Conservation (phyloP, 1,140 invertebrate genomes). For the Drosophila malerkotliana region DNA sequence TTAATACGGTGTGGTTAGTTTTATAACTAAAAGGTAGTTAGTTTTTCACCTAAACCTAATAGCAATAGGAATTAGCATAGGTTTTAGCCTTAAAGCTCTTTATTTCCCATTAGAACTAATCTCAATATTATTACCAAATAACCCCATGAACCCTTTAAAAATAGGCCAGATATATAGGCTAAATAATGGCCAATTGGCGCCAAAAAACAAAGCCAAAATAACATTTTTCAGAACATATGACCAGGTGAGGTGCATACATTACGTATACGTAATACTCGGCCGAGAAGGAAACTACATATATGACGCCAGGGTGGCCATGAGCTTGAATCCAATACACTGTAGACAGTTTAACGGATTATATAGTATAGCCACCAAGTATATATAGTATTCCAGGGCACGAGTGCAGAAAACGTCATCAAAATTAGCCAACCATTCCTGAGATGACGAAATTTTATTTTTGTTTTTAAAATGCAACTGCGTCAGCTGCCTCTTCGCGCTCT, state of each 20-base stretch:
- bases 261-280: slow-evolving; percentile 18
- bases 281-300: slow-evolving; percentile 1
- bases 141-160: slow-evolving; percentile 4
- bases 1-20: slow-evolving; percentile 3
- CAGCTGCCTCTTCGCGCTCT: slow-evolving; percentile 32
- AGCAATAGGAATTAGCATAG: neutral
- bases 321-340: slow-evolving; percentile 52
- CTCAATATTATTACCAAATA: neutral
- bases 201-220: slow-evolving; percentile 47
- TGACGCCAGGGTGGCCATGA: slow-evolving; percentile 69
- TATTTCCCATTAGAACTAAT: too few species aligned
- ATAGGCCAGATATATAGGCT: too few species aligned
- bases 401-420: slow-evolving; percentile 46
- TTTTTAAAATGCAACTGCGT: slow-evolving; percentile 52
- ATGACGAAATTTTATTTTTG: slow-evolving; percentile 20
- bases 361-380: slow-evolving; percentile 3
- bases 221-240: slow-evolving; percentile 46
- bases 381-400: slow-evolving; percentile 38
- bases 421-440: neutral
- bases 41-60: neutral
- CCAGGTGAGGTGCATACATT: slow-evolving; percentile 36
- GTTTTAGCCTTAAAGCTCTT: too few species aligned
- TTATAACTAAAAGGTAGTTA: too few species aligned
- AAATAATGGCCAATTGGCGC: slow-evolving; percentile 30
- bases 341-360: slow-evolving; percentile 64